Conservation (phyloP, 2,797 vertebrate species). For the Muscicapa comitata region DNA sequence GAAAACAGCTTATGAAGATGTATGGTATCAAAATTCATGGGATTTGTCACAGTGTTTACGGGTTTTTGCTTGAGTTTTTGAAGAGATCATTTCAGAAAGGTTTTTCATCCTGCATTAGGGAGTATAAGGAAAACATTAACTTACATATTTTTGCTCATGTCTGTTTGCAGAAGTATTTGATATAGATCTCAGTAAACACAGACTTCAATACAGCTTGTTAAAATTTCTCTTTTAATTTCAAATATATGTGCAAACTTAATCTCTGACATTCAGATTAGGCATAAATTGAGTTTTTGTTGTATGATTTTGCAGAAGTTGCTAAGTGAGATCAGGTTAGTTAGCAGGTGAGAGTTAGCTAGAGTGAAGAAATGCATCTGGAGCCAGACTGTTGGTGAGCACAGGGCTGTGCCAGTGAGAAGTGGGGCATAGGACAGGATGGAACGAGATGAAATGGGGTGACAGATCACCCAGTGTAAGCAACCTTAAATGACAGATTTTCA, state of each 20-base stretch:
- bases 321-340: not conserved
- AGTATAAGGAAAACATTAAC: not conserved
- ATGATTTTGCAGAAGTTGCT: not conserved
- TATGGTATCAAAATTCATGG: not conserved
- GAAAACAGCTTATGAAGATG: not conserved
- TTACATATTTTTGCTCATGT: not conserved
- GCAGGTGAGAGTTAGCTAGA: not conserved
- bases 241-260: not conserved
- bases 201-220: not conserved
- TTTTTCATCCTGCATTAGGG: not conserved
- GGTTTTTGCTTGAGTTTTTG: not conserved
- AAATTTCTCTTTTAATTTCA: not conserved
- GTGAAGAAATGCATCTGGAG: not conserved
- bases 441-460: not conserved
- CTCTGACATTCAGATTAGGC: not conserved
- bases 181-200: not conserved
- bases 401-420: rapidly evolving
- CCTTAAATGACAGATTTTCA: not conserved
- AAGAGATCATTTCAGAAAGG: not conserved
- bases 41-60: not conserved
- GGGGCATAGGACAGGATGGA: no score
- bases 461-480: not conserved
- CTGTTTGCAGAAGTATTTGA: not conserved
- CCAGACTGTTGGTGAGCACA: not conserved
- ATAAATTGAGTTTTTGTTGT: not conserved